Conservation (phyloP, 2,888 invertebrate species). For the Eupithecia subumbrata region DNA sequence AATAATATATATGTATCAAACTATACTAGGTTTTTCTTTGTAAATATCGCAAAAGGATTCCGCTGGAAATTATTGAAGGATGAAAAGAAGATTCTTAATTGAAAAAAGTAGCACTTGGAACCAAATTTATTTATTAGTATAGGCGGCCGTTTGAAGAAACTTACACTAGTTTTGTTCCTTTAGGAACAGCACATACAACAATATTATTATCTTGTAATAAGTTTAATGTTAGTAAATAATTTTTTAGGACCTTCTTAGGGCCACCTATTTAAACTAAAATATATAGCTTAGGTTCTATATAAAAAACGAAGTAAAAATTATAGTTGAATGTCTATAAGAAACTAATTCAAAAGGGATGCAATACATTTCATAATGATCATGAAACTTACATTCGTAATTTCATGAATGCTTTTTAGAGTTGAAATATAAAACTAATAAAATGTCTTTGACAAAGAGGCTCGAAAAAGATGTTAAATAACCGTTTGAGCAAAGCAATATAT, state of each 20-base stretch:
- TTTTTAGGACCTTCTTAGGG: neutral
- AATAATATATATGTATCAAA: neutral
- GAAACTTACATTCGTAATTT: too few species aligned
- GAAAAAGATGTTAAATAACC: neutral
- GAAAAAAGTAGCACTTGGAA: neutral
- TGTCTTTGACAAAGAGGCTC: neutral
- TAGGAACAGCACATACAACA: neutral
- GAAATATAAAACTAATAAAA: neutral
- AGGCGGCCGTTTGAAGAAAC: too few species aligned
- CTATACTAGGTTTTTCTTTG: too few species aligned
- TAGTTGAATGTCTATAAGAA: neutral
- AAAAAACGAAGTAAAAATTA: neutral
- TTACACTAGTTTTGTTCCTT: too few species aligned
- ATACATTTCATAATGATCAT: neutral
- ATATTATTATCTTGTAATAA: neutral
- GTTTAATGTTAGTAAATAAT: too few species aligned
- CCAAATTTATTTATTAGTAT: neutral
- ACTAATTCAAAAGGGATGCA: neutral
- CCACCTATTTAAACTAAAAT: too few species aligned
- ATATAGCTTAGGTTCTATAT: neutral
- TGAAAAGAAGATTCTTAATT: neutral
- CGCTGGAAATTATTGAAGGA: neutral
- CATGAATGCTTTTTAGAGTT: neutral
- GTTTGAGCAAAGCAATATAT: constrained; percentile 7
- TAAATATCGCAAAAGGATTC: neutral